phyloP scores from a whole-genome alignment of 2,888 invertebrate species.

The Diadegma fenestrale region DNA sequence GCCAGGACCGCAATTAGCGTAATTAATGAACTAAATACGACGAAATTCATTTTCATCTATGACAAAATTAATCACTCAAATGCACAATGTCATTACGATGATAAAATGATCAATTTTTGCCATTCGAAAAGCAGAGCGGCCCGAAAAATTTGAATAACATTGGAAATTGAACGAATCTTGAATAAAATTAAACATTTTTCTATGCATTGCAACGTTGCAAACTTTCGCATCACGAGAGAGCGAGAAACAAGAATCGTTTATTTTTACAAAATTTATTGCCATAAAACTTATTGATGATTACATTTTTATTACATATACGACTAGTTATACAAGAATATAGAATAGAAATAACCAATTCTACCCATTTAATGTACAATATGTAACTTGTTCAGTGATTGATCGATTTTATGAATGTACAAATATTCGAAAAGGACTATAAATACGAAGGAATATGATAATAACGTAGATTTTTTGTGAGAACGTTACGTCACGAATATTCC shows the following conservation, averaged over 20 bases:
- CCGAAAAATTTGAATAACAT: no score
- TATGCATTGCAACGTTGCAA: no score
- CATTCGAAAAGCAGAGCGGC: no score
- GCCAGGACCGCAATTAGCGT: neutral
- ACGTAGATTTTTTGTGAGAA: conserved; percentile 3
- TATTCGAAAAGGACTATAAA: conserved; percentile 8
- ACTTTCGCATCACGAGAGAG: no score
- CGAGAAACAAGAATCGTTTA: neutral
- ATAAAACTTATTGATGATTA: conserved; percentile 29
- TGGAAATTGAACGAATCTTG: no score
- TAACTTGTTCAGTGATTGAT: conserved; percentile 20
- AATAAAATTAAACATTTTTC: no score
- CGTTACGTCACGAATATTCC: neutral
- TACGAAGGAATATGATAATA: neutral
- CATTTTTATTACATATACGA: conserved; percentile 36
- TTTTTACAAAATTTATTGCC: conserved; percentile 14
- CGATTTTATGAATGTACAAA: conserved; percentile 34
- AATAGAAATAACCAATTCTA: conserved; percentile 28
- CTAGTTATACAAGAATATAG: conserved; percentile 51
- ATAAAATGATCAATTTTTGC: no score
- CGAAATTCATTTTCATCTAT: no score
- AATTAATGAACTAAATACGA: neutral
- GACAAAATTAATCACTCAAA: no score
- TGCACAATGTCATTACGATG: no score
- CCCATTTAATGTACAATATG: conserved; percentile 30